A percentile compares a stretch with the other conserved stretches of the same genome.
Conservation (phyloP, 2,113 vertebrate genomes). For the Petrocephalus microphthalmus region DNA sequence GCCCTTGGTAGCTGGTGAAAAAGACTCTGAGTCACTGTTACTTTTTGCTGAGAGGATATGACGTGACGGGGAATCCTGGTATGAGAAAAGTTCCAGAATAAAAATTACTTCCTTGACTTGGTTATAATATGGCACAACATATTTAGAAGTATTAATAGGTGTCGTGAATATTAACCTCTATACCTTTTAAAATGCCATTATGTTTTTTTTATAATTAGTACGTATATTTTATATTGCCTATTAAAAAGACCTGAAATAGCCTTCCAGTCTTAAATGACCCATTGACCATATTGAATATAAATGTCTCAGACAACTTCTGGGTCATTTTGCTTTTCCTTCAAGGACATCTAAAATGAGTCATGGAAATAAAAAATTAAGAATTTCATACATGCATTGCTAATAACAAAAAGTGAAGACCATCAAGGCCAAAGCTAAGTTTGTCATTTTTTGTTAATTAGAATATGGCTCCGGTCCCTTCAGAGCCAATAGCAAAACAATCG, state of each 20-base stretch:
- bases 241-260: neutral
- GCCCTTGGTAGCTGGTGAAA: neutral
- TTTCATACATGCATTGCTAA: neutral
- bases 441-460: conserved; percentile 30
- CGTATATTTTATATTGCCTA: neutral
- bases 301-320: neutral
- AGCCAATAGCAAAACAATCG: conserved; percentile 22
- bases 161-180: neutral
- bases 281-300: neutral
- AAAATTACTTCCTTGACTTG: neutral
- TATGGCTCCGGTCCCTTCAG: conserved; percentile 12
- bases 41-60: neutral
- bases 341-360: neutral
- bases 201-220: neutral
- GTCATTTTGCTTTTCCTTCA: neutral
- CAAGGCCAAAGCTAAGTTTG: neutral
- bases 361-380: neutral
- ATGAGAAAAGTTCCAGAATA: neutral
- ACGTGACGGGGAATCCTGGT: no score
- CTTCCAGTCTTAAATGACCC: neutral
- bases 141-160: neutral
- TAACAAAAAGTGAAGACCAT: neutral
- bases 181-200: neutral
- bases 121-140: neutral
- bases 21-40: neutral